A percentile compares a stretch with the other conserved stretches of the same genome.
Evolutionary conservation across 2,797 vertebrate genomes (phyloP).

Genomic region (Onychomys torridus): DNA sequence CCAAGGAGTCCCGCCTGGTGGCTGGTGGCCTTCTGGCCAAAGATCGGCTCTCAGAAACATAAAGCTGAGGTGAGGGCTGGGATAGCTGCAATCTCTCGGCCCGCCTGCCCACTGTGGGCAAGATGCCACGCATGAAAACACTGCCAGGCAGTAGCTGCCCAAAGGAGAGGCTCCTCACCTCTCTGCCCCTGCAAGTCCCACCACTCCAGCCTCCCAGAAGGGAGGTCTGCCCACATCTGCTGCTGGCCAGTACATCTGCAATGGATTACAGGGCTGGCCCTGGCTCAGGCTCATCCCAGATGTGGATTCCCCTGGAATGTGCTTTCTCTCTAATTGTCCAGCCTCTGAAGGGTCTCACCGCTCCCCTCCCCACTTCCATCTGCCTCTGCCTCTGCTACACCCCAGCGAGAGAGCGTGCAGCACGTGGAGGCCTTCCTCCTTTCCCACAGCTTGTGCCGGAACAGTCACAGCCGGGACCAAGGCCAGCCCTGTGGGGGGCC

Average conservation of each 20-base stretch:
- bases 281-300: slow-evolving; percentile 78
- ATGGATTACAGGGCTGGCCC: slow-evolving; percentile 82
- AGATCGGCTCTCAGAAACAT: slow-evolving; percentile 38
- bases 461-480: slow-evolving; percentile 61
- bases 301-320: slow-evolving; percentile 84
- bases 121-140: background rate
- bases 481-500: slow-evolving; percentile 50
- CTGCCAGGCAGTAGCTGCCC: slow-evolving; percentile 61
- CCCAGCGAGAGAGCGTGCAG: slow-evolving; percentile 62
- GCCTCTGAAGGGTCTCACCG: slow-evolving; percentile 68
- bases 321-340: slow-evolving; percentile 76
- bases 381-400: slow-evolving; percentile 59
- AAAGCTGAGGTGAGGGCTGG: background rate
- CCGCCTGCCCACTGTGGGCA: background rate
- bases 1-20: background rate
- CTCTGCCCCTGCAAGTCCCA: background rate
- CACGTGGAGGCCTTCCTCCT: background rate
- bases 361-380: background rate
- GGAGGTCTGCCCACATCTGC: slow-evolving; percentile 78
- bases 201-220: slow-evolving; percentile 34
- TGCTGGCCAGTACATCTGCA: slow-evolving; percentile 82
- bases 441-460: slow-evolving; percentile 30
- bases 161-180: slow-evolving; percentile 56
- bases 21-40: background rate
- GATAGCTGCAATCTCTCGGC: background rate